phyloP scores from a whole-genome alignment of 2,797 vertebrate genomes.

The Aulostomus chinensis region DNA sequence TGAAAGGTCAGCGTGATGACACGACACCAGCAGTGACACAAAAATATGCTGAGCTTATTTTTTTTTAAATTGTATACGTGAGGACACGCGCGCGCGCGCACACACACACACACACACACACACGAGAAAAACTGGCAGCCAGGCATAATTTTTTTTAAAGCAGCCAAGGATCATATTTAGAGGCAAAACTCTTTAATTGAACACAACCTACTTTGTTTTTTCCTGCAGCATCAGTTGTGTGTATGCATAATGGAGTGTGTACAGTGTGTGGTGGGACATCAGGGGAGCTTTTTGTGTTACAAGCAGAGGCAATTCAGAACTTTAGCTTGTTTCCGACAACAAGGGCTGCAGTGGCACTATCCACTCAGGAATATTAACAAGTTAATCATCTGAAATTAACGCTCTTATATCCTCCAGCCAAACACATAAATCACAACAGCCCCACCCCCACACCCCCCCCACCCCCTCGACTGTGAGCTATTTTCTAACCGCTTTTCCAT shows the following conservation, averaged over 20 bases:
- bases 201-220: slow-evolving; percentile 40
- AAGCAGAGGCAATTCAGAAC: slow-evolving; percentile 49
- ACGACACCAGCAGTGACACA: slow-evolving; percentile 4
- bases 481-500: slow-evolving; percentile 27
- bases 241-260: slow-evolving; percentile 24
- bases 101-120: too few relatives aligned
- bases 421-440: slow-evolving; percentile 34
- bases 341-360: slow-evolving; percentile 38
- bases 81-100: too few relatives aligned
- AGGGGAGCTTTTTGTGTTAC: slow-evolving; percentile 50
- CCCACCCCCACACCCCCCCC: neutral
- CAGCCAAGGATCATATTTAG: slow-evolving; percentile 34
- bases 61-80: neutral
- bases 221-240: slow-evolving; percentile 27
- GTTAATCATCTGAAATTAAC: slow-evolving; percentile 78
- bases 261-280: slow-evolving; percentile 9
- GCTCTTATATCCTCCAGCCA: slow-evolving; percentile 57
- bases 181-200: slow-evolving; percentile 39
- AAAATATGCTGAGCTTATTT: slow-evolving; percentile 4
- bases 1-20: slow-evolving; percentile 23
- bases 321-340: slow-evolving; percentile 40
- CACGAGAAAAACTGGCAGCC: neutral
- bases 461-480: slow-evolving; percentile 26
- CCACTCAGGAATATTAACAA: slow-evolving; percentile 70
- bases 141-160: slow-evolving; percentile 6